Evolutionary conservation across 2,113 vertebrate genomes (phyloP), one percentile per base, ranked within the genome.

Genomic region (Calypte anna): DNA sequence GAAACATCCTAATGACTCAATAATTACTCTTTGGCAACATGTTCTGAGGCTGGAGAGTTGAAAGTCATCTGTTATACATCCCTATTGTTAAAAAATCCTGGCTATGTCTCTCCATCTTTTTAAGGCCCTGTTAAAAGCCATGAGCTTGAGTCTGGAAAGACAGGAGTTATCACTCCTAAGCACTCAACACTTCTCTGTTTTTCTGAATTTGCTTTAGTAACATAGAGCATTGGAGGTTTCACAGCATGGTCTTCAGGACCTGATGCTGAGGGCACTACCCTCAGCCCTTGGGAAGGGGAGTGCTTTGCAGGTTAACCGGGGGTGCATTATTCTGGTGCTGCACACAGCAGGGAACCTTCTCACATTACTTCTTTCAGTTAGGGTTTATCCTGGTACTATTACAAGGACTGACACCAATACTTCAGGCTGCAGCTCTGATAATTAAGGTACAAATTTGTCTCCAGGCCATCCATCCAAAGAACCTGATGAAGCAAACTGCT

Each of bases 201-300:
- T 38, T 25, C 2, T 4, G 80, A 2, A 14, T 83, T 80, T 75
- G 7, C 22, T 54, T 64, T 51, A 69, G 13, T 44, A 43, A 21
- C 0, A 4, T 25, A 14, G 72, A 67, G 4, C 21, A 21, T 17
- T 2, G 2, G 8, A 46, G 12, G 3, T 64, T 21, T 63, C 16
- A 6, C 15, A 31, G 43, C 27, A 5, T 10, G 38, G 23, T 21
- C 54, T 54, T 23, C 31, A 86, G 57, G 21, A 33, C 7, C 14
- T 18, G 22, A 8, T 58, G 31, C 24, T 36, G 31, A n/a, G 43
- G 22, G 12, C 13, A 19, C 43, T 63, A 59, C 12, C 28, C 19
- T 19, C 46, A 46, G 7, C 16, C 21, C 16, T 21, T 1, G 0
- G 21, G 27, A 54, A 54, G 6, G 12, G 18, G 14, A 36, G 1